Conservation (phyloP, 2,797 vertebrate genomes). For the Miichthys miiuy region DNA sequence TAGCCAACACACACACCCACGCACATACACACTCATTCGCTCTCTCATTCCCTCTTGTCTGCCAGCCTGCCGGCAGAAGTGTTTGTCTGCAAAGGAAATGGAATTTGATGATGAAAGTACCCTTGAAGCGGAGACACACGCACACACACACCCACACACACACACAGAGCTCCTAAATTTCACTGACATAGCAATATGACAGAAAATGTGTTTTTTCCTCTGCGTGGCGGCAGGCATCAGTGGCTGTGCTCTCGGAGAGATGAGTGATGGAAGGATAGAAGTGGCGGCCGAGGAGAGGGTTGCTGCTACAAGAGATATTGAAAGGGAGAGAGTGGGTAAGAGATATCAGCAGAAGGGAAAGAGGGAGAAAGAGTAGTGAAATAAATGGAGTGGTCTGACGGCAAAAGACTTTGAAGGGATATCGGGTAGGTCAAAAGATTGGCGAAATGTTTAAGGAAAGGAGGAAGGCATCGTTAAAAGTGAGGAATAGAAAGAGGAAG, state of each 20-base stretch:
- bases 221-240: slow-evolving; percentile 67
- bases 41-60: slow-evolving; percentile 72
- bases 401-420: slow-evolving; percentile 17
- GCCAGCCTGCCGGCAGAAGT: slow-evolving; percentile 72
- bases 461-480: slow-evolving; percentile 6
- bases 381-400: slow-evolving; percentile 32
- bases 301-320: slow-evolving; percentile 45
- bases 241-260: slow-evolving; percentile 59
- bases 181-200: slow-evolving; percentile 83
- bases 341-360: slow-evolving; percentile 19
- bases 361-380: slow-evolving; percentile 6
- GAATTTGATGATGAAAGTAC: slow-evolving; percentile 85
- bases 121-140: slow-evolving; percentile 73
- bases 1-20: slow-evolving; percentile 42
- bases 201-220: slow-evolving; percentile 76
- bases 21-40: slow-evolving; percentile 33
- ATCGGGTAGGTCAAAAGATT: slow-evolving; percentile 46
- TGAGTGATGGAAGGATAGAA: slow-evolving; percentile 73
- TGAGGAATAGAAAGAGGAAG: slow-evolving; percentile 13
- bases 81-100: slow-evolving; percentile 82
- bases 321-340: slow-evolving; percentile 22
- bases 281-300: slow-evolving; percentile 52
- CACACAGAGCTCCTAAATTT: slow-evolving; percentile 79
- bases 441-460: slow-evolving; percentile 35
- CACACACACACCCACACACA: slow-evolving; percentile 41